Evolutionary conservation across 2,888 invertebrate genomes (phyloP).

Genomic region (Lasius platythorax): DNA sequence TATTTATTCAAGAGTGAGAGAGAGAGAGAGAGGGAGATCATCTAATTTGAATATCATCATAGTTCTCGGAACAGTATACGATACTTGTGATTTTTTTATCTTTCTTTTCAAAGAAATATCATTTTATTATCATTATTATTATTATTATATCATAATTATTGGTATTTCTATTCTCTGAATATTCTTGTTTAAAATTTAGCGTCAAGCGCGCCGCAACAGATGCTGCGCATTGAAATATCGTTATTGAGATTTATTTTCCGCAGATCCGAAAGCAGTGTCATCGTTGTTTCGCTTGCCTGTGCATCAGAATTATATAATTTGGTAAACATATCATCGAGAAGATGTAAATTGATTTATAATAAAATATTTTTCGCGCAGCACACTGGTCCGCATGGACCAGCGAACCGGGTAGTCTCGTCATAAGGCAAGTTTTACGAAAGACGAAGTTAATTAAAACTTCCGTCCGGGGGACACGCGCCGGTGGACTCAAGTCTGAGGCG

Average conservation of each 20-base stretch:
- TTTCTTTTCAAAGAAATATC: background rate
- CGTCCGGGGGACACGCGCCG: background rate
- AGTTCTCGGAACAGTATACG: background rate
- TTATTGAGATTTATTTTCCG: conserved; percentile 45
- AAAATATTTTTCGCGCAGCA: background rate
- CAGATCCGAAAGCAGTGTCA: background rate
- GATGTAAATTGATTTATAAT: background rate
- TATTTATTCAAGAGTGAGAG: background rate
- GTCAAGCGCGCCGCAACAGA: conserved; percentile 7
- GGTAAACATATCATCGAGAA: background rate
- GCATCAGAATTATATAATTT: conserved; percentile 13
- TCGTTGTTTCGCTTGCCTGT: conserved; percentile 8
- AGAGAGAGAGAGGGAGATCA: background rate
- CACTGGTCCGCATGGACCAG: background rate
- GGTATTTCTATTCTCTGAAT: background rate
- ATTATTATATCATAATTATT: background rate
- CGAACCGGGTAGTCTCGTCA: background rate
- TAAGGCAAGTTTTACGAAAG: conserved; percentile 25
- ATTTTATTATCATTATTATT: conserved; percentile 14
- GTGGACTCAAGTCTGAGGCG: background rate
- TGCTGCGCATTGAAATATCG: conserved; percentile 18
- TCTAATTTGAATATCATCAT: background rate
- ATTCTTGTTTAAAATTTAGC: conserved; percentile 21
- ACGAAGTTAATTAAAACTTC: conserved; percentile 54
- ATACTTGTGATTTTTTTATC: background rate